A percentile compares a stretch with the other conserved stretches of the same genome.
These are phyloP conservation scores for Platycnemis pennipes DNA, from an alignment of 2,888 invertebrate species.

Conservation along the genomic window DNA sequence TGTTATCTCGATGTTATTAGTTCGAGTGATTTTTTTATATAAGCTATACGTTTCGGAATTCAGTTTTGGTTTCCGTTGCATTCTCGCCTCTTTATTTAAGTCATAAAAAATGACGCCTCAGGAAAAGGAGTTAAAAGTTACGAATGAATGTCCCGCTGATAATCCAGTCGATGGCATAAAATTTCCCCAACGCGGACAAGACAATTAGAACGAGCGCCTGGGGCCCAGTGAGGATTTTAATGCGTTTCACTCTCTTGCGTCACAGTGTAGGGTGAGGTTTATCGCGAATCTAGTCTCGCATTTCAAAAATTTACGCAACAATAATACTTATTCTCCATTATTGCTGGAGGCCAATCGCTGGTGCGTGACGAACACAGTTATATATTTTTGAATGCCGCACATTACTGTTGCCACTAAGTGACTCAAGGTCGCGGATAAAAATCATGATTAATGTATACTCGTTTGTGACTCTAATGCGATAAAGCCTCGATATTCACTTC, in stretches of 20 bases:
- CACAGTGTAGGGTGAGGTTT: background rate
- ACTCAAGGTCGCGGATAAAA: background rate
- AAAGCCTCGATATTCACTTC: background rate
- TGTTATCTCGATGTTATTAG: background rate
- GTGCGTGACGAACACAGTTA: background rate
- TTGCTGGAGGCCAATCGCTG: background rate
- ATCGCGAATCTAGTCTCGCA: background rate
- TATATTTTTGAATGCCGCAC: background rate
- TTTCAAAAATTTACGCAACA: background rate
- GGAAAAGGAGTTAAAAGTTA: background rate
- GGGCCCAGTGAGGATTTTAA: background rate
- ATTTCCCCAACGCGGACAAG: background rate
- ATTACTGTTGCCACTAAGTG: background rate
- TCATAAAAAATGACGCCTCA: background rate
- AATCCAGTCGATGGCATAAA: background rate
- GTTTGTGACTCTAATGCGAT: background rate
- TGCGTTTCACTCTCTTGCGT: background rate
- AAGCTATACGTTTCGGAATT: background rate
- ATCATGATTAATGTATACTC: background rate
- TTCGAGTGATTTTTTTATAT: background rate
- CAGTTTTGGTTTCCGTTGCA: background rate
- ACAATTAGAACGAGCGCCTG: background rate
- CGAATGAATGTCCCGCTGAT: background rate
- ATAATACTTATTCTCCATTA: background rate
- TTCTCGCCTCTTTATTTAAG: background rate